Conservation (phyloP, 2,888 invertebrate species). For the Agonopterix subpropinquella region DNA sequence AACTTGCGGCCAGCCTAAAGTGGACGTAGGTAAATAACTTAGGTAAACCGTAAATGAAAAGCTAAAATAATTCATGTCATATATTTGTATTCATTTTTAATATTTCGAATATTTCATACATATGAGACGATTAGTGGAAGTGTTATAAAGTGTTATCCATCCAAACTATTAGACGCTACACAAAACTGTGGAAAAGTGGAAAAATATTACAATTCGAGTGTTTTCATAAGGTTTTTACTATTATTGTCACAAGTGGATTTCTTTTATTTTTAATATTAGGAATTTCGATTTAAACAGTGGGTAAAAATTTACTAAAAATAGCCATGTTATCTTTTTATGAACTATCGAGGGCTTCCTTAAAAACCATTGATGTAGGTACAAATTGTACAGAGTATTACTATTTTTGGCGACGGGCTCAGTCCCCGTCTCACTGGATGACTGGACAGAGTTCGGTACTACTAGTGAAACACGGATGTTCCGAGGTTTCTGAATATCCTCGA, state of each 20-base stretch:
- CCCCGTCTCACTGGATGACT: no score
- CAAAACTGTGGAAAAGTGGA: constrained; percentile 54
- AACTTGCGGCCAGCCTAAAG: no score
- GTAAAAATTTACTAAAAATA: no score
- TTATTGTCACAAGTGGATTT: constrained; percentile 55
- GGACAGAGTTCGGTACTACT: no score
- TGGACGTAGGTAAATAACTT: neutral
- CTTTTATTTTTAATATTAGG: constrained; percentile 2
- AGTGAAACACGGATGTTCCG: no score
- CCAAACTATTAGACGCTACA: constrained; percentile 10
- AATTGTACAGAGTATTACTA: no score
- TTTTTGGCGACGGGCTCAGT: no score
- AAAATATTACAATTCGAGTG: constrained; percentile 47
- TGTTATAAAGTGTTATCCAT: constrained; percentile 17
- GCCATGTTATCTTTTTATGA: no score
- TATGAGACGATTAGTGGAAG: constrained; percentile 24
- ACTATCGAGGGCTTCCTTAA: no score
- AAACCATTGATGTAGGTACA: no score
- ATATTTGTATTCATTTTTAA: constrained; percentile 3
- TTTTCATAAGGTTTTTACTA: constrained; percentile 33
- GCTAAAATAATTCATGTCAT: constrained; percentile 2
- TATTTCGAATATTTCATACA: constrained; percentile 23
- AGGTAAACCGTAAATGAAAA: neutral
- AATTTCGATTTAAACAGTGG: no score
- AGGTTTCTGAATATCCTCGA: no score